A percentile compares a stretch with the other conserved stretches of the same genome.
phyloP scores from a whole-genome alignment of 2,888 invertebrate genomes.

The Chymomyza amoena region DNA sequence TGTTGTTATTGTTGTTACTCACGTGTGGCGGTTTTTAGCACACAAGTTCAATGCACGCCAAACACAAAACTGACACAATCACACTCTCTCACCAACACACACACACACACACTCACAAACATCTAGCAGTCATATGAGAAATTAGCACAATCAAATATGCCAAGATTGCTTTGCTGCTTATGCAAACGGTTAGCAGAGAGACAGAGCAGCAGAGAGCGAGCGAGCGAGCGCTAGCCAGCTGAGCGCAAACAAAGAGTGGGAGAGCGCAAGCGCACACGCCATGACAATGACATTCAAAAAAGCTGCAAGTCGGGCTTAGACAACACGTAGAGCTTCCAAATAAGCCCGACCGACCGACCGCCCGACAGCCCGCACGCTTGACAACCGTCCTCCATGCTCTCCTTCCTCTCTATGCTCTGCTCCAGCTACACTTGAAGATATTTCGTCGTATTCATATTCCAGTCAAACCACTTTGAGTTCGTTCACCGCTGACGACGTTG shows the following conservation, averaged over 20 bases:
- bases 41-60: slow-evolving; percentile 66
- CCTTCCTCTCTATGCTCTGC: slow-evolving; percentile 3
- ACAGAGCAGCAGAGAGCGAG: neutral
- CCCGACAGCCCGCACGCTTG: neutral
- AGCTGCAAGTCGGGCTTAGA: slow-evolving; percentile 63
- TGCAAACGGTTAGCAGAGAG: slow-evolving; percentile 51
- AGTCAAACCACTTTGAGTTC: slow-evolving; percentile 78
- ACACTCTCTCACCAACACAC: neutral
- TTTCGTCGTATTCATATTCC: slow-evolving; percentile 59
- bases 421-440: slow-evolving; percentile 10
- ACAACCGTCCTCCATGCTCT: slow-evolving; percentile 1
- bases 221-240: neutral
- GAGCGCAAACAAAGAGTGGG: slow-evolving; percentile 1
- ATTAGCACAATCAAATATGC: slow-evolving; percentile 56
- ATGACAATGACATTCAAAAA: slow-evolving; percentile 71
- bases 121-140: slow-evolving; percentile 48
- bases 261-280: slow-evolving; percentile 34
- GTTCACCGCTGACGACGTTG: slow-evolving; percentile 71
- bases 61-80: slow-evolving; percentile 2
- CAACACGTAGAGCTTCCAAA: slow-evolving; percentile 1
- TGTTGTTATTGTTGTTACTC: slow-evolving; percentile 1
- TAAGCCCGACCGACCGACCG: no score
- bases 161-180: slow-evolving; percentile 44
- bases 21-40: slow-evolving; percentile 45
- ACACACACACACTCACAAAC: neutral